Evolutionary conservation across 2,113 vertebrate species (phyloP), one percentile per base, ranked within the genome.

Genomic region (Pogona vitticeps): DNA sequence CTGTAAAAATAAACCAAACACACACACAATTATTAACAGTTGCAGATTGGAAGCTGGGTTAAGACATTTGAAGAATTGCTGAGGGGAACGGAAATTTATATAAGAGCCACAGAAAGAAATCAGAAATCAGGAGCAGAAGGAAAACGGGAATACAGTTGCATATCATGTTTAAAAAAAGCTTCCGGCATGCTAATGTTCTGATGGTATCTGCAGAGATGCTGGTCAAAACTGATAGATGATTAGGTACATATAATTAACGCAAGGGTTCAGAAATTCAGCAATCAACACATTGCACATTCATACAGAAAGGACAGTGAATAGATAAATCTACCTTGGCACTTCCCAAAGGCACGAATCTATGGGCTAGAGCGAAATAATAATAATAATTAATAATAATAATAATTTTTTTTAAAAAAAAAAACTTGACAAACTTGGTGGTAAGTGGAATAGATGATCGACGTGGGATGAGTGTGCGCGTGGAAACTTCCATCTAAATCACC

Each of bases 281-380:
- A 91, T 90, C 94, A 94, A 95, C 91, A 93, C 86, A 88, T 87
- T 83, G 70, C 89, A 89, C 92, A 90, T 92, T 85, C 94, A 89
- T 38, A 90, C 36, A 17, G 52, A 56, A 67, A 2, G n/a, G n/a
- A 65, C 26, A 59, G 52, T 40, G 65, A 61, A 78, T 75, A 21
- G 21, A 80, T 13, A 63, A n/a, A 40, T 89, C 91, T 90, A 94
- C 92, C 92, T 95, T 95, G 96, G 94, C 92, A 92, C 96, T 96
- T 96, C 95, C 89, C 94, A 96, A 97, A 97, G 97, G 96, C 96
- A 96, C 96, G 94, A 77, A 95, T 96, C 96, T 97, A 97, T 92
- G 91, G 92, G 68, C 92, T 89, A 94, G 96, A 96, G 89, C 70
- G 83, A 91, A 85, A 93, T 61, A 33, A 83, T 70, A 26, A 82